Evolutionary conservation across 2,888 invertebrate genomes (phyloP).

Genomic region (Nematopogon swammerdamellus): DNA sequence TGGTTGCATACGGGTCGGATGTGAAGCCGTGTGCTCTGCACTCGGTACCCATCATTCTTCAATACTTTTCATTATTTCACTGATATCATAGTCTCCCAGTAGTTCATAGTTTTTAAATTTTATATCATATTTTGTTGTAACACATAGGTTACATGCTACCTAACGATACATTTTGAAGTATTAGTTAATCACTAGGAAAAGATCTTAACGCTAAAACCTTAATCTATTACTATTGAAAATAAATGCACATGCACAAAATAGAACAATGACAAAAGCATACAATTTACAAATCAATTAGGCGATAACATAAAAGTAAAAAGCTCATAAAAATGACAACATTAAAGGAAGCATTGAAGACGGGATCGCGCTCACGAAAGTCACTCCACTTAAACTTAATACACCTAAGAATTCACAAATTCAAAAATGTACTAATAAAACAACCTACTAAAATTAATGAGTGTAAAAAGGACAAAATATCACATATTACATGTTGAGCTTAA

Average conservation of each 20-base stretch:
- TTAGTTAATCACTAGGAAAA: conserved; percentile 42
- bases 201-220: conserved; percentile 34
- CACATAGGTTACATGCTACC: conserved; percentile 30
- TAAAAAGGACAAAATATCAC: conserved; percentile 52
- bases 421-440: conserved; percentile 31
- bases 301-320: conserved; percentile 42
- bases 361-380: conserved; percentile 20
- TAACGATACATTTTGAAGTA: conserved; percentile 40
- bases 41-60: not conserved
- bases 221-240: conserved; percentile 29
- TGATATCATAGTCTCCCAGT: conserved; percentile 1
- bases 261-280: conserved; percentile 30
- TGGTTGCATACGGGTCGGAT: not conserved
- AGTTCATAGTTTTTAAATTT: conserved; percentile 16
- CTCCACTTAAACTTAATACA: conserved; percentile 24
- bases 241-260: conserved; percentile 34
- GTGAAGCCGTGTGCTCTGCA: no score
- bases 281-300: conserved; percentile 28
- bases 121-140: conserved; percentile 29
- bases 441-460: conserved; percentile 38
- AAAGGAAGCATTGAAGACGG: conserved; percentile 38
- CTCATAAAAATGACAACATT: conserved; percentile 37
- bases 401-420: conserved; percentile 28
- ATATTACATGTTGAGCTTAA: conserved; percentile 56
- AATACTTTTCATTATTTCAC: conserved; percentile 3